A percentile compares a stretch with the other conserved stretches of the same genome.
Evolutionary conservation across 2,113 vertebrate species (phyloP).

Genomic region (Procavia capensis): DNA sequence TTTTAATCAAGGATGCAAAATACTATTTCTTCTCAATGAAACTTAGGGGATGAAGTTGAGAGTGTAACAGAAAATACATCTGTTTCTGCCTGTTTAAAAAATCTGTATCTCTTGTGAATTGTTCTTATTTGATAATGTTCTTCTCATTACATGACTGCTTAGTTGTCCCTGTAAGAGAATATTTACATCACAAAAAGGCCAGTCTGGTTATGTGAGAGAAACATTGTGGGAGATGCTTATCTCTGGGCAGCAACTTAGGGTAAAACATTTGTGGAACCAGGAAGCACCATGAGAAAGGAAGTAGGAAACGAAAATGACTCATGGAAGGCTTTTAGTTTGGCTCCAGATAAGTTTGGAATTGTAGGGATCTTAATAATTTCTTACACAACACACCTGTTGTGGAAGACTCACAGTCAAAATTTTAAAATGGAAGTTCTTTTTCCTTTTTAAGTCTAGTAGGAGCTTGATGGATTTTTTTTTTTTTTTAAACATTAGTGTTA

Average conservation of each 20-base stretch:
- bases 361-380: constrained; percentile 40
- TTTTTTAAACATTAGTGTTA: constrained; percentile 89
- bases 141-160: constrained; percentile 71
- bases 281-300: constrained; percentile 59
- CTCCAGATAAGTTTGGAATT: constrained; percentile 63
- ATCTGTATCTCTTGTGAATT: constrained; percentile 62
- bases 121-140: constrained; percentile 72
- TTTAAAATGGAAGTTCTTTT: constrained; percentile 69
- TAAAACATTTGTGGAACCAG: constrained; percentile 65
- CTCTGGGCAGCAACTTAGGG: constrained; percentile 49
- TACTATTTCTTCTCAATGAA: constrained; percentile 79
- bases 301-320: constrained; percentile 67
- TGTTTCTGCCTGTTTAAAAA: constrained; percentile 75
- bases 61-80: constrained; percentile 66
- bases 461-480: constrained; percentile 83
- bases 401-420: constrained; percentile 64
- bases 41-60: constrained; percentile 64
- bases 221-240: constrained; percentile 48
- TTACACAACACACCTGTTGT: constrained; percentile 53
- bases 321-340: constrained; percentile 53
- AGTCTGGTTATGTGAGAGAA: constrained; percentile 63
- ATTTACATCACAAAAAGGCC: constrained; percentile 74
- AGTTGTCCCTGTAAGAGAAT: constrained; percentile 55
- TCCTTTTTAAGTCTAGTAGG: constrained; percentile 71
- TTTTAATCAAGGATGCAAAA: constrained; percentile 83